Conservation (phyloP, 2,888 invertebrate genomes). For the Himalopsyche kuldschensis region DNA sequence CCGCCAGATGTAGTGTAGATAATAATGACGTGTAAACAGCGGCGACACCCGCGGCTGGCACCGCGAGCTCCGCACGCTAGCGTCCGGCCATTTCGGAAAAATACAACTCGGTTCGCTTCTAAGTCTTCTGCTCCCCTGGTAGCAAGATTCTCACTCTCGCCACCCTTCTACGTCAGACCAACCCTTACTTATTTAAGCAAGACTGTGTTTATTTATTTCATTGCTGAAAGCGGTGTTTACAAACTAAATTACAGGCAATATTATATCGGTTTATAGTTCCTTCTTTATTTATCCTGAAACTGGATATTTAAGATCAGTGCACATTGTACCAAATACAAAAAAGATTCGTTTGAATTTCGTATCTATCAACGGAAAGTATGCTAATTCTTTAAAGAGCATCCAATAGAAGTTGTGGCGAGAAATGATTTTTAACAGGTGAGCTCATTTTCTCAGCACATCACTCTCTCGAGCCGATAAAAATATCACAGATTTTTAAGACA, state of each 20-base stretch:
- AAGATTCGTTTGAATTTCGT: too few species aligned
- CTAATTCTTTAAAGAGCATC: too few species aligned
- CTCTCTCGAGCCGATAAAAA: too few species aligned
- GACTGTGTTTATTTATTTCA: not conserved
- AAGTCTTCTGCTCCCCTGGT: slow-evolving; percentile 9
- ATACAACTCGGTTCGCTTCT: not conserved
- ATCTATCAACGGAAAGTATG: too few species aligned
- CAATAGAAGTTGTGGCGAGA: too few species aligned
- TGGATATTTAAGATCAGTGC: too few species aligned
- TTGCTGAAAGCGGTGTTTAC: not conserved
- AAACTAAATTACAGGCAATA: not conserved
- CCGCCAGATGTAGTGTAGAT: slow-evolving; percentile 34
- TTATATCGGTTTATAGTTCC: too few species aligned
- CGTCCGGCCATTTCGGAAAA: slow-evolving; percentile 8
- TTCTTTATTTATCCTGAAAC: too few species aligned
- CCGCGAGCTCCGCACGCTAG: slow-evolving; percentile 19
- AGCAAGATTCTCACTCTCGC: slow-evolving; percentile 15
- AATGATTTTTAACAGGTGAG: too few species aligned
- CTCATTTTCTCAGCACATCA: too few species aligned
- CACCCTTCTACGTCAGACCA: not conserved
- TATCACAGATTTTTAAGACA: too few species aligned
- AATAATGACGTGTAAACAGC: slow-evolving; percentile 35
- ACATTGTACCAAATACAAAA: too few species aligned
- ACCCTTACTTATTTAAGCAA: not conserved
- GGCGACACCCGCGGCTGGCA: slow-evolving; percentile 35